Evolutionary conservation across 2,797 vertebrate species (phyloP), one percentile per base, ranked within the genome.

Genomic region (Oreochromis grahami): DNA sequence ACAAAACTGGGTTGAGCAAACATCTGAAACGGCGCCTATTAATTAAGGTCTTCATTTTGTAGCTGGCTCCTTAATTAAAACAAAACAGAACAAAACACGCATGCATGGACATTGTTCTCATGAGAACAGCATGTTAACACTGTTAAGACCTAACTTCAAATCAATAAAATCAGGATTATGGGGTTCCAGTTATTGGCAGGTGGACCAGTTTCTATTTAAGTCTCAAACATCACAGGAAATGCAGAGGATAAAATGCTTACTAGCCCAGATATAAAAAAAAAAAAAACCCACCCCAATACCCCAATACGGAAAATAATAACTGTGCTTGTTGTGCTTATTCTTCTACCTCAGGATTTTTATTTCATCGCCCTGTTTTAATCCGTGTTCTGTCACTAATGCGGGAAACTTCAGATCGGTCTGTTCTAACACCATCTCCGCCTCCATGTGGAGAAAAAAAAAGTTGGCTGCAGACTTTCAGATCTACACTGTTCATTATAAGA

Each of bases 341-440:
- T 21, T 63, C 60, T 63, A 38, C 34, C 34, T 5, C 24, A 34
- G 29, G 48, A 2, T 45, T 55, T 84, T 15, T 32, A 24, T 15
- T 72, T 68, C 19, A 76, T 70, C 43, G 15, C 29, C 29, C n/a
- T 80, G 43, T 32, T 63, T 43, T 38, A 34, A 41, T 58, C 32
- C 36, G 7, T 38, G 29, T 48, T 74, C 70, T 74, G 26, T 74
- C 70, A 15, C 14, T 32, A 26, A 82, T 19, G 78, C 56, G 65
- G 76, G 63, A 87, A 91, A 87, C 45, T 14, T 13, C 55, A 85
- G 68, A 76, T 81, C 68, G 21, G 26, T 76, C 8, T 63, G 79
- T 38, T 70, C 81, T 21, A 52, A 84, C 48, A 72, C 76, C 60
- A 65, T 55, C 24, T 60, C 58, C 36, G 41, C 19, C 63, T 76